Evolutionary conservation across 2,797 vertebrate species (phyloP).

Genomic region (Galagoides demidoff): DNA sequence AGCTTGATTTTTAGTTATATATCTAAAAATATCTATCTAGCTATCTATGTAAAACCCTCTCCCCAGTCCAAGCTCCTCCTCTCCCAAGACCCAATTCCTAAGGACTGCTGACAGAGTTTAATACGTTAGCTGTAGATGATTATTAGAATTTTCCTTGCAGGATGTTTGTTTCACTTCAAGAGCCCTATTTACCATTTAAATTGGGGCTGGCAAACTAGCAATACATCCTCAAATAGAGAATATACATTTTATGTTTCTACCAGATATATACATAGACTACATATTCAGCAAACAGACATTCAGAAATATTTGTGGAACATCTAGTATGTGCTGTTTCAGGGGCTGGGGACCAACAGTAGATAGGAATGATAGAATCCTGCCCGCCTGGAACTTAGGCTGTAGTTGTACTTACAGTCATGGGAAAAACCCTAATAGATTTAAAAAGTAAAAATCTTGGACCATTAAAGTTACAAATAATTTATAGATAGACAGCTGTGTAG

Average conservation of each 20-base stretch:
- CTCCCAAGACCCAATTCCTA: neutral
- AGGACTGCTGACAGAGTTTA: neutral
- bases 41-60: too few species aligned
- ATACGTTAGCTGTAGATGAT: neutral
- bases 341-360: neutral
- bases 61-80: neutral
- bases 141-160: neutral
- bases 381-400: neutral
- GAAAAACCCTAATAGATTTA: constrained; percentile 10
- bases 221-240: neutral
- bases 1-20: neutral
- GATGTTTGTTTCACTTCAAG: neutral
- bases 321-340: neutral
- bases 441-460: neutral
- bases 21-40: too few species aligned
- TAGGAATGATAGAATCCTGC: neutral
- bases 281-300: neutral
- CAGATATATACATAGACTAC: neutral
- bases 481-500: neutral
- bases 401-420: neutral
- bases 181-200: constrained; percentile 16
- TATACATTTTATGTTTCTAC: neutral
- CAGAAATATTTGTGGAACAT: neutral
- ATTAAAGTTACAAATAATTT: constrained; percentile 9
- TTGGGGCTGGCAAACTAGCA: neutral